Conservation (phyloP, 2,797 vertebrate genomes). For the Monodelphis domestica region DNA sequence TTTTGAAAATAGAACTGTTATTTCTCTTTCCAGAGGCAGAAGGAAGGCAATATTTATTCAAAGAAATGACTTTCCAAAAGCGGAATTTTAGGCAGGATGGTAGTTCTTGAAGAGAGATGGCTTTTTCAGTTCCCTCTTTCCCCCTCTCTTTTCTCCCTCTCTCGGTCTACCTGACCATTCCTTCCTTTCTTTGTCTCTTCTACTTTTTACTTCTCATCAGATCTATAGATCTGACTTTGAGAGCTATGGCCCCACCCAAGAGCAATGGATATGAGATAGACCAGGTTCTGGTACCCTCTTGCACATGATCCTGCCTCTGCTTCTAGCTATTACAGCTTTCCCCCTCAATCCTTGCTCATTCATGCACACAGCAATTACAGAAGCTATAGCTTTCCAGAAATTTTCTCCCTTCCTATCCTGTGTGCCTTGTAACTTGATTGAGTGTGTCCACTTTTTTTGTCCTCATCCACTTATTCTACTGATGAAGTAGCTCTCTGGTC, state of each 20-base stretch:
- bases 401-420: background rate
- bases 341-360: background rate
- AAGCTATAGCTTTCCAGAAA: background rate
- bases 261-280: background rate
- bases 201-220: background rate
- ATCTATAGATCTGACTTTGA: background rate
- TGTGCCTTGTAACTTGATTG: slow-evolving; percentile 56
- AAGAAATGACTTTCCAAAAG: background rate
- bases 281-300: background rate
- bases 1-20: background rate
- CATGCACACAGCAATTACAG: background rate
- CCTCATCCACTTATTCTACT: background rate
- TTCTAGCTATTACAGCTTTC: background rate
- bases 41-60: background rate
- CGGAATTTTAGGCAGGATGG: background rate
- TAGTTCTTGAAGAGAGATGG: background rate
- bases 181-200: background rate
- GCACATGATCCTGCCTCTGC: background rate
- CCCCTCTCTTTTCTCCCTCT: background rate
- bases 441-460: background rate
- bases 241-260: background rate
- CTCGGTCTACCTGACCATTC: background rate
- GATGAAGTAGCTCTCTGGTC: background rate
- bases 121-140: background rate
- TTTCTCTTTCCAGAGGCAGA: background rate